These are phyloP conservation scores for Pachycephala philippinensis DNA, from an alignment of 2,113 vertebrate genomes.

Conservation along the genomic window DNA sequence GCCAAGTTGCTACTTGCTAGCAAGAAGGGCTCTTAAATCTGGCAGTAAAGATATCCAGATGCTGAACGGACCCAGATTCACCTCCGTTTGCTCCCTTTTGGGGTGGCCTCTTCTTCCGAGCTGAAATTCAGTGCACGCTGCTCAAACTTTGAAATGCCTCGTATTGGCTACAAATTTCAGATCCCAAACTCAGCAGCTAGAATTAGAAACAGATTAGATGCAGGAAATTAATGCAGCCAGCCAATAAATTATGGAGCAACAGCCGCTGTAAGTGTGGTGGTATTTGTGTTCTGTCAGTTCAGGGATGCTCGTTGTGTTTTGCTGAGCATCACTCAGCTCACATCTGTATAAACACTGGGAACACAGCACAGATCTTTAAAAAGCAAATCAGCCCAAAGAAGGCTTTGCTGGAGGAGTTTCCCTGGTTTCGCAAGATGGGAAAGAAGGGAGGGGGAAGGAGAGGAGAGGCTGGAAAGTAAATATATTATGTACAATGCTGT, in stretches of 20 bases:
- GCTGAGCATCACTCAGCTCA: constrained; percentile 36
- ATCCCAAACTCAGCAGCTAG: constrained; percentile 24
- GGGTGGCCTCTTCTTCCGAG: not conserved
- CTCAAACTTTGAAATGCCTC: not conserved
- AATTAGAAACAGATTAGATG: constrained; percentile 51
- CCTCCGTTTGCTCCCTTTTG: not conserved
- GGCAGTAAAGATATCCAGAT: not conserved
- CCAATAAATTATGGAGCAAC: constrained; percentile 58
- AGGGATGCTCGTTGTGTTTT: constrained; percentile 38
- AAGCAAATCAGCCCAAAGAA: constrained; percentile 17
- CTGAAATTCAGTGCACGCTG: not conserved
- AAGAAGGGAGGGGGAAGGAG: not conserved
- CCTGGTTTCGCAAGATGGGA: constrained; percentile 7
- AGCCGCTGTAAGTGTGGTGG: not conserved
- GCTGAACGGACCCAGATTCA: not conserved
- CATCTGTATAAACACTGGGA: constrained; percentile 47
- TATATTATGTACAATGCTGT: constrained; percentile 15
- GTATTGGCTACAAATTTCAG: not conserved
- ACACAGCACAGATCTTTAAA: not conserved
- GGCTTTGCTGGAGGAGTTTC: constrained; percentile 9
- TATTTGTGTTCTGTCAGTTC: constrained; percentile 34
- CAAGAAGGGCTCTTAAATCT: not conserved
- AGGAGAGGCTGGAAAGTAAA: constrained; percentile 50
- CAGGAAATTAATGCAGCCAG: constrained; percentile 49
- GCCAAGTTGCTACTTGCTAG: not conserved